Percentiles rank a stretch among this genome's conserved stretches.
phyloP scores from a whole-genome alignment of 2,797 vertebrate genomes.

The Gymnoscopelus microlampas region DNA sequence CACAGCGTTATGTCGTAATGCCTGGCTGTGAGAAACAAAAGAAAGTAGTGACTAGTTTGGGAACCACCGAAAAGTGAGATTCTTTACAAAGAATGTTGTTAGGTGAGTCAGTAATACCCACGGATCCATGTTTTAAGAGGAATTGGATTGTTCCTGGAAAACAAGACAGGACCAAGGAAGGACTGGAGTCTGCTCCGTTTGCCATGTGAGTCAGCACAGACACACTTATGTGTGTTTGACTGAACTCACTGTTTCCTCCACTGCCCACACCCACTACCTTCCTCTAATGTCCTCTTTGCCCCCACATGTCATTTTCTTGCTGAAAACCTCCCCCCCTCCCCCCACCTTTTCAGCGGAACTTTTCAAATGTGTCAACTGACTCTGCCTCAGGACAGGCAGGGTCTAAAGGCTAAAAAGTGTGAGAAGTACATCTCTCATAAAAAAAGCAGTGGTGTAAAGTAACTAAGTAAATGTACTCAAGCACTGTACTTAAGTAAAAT shows the following conservation, averaged over 20 bases:
- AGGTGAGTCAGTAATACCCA: constrained; percentile 33
- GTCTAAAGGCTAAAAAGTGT: neutral
- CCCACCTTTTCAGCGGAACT: neutral
- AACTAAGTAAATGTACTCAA: no score
- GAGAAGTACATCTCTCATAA: neutral
- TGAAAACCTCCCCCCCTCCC: neutral
- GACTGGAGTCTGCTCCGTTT: constrained; percentile 9
- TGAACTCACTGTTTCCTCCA: constrained; percentile 13
- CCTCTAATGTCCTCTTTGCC: neutral
- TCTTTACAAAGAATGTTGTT: constrained; percentile 31
- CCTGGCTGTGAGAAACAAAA: neutral
- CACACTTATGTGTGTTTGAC: constrained; percentile 12
- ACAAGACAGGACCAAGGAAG: neutral
- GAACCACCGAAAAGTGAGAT: constrained; percentile 5
- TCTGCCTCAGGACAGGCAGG: neutral
- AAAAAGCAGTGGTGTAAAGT: no score
- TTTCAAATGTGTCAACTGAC: neutral
- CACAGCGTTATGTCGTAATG: constrained; percentile 15
- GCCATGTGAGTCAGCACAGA: constrained; percentile 36
- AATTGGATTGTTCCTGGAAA: constrained; percentile 17
- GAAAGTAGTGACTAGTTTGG: neutral
- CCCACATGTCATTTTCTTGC: neutral
- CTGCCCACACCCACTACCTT: neutral
- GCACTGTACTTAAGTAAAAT: no score
- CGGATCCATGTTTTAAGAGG: constrained; percentile 21